Conservation (phyloP, 2,888 invertebrate genomes). For the Uropetala carovei region DNA sequence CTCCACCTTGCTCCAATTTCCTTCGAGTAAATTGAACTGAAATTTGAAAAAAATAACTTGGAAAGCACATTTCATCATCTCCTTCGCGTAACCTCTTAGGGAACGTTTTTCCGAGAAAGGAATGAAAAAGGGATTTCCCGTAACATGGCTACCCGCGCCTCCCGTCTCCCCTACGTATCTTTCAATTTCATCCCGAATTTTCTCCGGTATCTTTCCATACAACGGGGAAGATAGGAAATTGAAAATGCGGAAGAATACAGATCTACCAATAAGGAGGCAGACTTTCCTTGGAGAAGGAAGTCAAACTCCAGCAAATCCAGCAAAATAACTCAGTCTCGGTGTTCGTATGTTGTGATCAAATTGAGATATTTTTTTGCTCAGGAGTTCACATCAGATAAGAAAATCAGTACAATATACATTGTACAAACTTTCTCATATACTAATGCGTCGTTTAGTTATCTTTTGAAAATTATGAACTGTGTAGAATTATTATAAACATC, state of each 20-base stretch:
- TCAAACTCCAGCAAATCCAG: background rate
- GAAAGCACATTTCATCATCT: background rate
- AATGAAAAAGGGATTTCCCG: background rate
- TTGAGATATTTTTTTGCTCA: background rate
- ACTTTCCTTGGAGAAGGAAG: background rate
- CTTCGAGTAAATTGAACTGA: background rate
- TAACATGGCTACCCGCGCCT: background rate
- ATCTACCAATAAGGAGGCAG: background rate
- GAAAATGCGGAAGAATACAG: constrained; percentile 1
- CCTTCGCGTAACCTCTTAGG: background rate
- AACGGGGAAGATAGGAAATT: background rate
- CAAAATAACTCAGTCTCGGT: constrained; percentile 8
- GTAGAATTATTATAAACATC: too few species aligned
- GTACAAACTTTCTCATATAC: too few species aligned
- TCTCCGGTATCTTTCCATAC: constrained; percentile 24
- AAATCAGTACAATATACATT: too few species aligned
- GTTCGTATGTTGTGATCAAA: background rate
- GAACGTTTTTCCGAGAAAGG: background rate
- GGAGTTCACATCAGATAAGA: background rate
- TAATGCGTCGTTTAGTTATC: too few species aligned
- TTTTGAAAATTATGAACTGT: too few species aligned
- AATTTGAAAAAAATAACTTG: background rate
- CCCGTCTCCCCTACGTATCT: background rate
- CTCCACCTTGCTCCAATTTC: background rate
- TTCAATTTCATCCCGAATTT: constrained; percentile 6